Conservation (phyloP, 2,113 vertebrate species). For the Crotalus helleri region DNA sequence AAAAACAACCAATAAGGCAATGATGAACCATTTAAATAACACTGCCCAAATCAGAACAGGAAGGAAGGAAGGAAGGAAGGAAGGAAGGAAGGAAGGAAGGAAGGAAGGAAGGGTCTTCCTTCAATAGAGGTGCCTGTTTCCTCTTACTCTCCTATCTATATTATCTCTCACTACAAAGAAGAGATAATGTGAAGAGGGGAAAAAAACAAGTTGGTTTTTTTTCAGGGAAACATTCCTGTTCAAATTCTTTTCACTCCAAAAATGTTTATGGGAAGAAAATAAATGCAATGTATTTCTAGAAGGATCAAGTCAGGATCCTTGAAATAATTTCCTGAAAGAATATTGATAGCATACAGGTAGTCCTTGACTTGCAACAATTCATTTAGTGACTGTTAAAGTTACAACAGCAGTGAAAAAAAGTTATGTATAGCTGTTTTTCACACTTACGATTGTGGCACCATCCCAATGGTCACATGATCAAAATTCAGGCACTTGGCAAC, state of each 20-base stretch:
- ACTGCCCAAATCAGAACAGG: not conserved
- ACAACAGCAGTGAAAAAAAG: not conserved
- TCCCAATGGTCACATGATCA: no score
- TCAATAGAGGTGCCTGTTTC: not conserved
- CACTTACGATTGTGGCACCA: no score
- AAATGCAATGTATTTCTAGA: conserved; percentile 13
- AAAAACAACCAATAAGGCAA: not conserved
- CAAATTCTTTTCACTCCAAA: not conserved
- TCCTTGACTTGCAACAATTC: no score
- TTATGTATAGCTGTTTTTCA: no score
- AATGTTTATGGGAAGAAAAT: not conserved
- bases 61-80: not conserved
- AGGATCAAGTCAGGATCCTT: conserved; percentile 31
- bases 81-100: not conserved
- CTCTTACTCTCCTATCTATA: not conserved
- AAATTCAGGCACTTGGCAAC: not conserved
- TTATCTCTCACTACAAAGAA: not conserved
- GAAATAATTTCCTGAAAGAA: not conserved
- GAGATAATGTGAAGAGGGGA: not conserved
- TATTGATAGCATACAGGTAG: not conserved
- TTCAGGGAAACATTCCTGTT: not conserved
- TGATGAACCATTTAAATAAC: not conserved
- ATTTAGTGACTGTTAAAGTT: not conserved
- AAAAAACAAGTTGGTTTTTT: not conserved
- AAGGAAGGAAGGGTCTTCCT: not conserved